Conservation (phyloP, 2,888 invertebrate species). For the Pteria penguin region DNA sequence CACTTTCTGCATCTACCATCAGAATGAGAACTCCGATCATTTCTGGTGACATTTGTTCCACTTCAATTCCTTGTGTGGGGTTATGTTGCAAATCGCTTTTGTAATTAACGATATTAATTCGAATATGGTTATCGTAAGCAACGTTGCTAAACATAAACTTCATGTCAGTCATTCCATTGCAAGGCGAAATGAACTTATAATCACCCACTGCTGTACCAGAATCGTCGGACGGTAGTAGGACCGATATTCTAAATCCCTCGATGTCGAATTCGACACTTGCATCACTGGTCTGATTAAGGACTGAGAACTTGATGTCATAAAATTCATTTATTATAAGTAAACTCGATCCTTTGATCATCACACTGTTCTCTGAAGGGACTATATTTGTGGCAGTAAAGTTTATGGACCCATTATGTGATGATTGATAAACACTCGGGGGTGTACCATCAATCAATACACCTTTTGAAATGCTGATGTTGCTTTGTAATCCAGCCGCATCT, state of each 20-base stretch:
- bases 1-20: background rate
- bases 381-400: background rate
- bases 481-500: slow-evolving; percentile 54
- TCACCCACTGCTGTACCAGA: no score
- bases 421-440: slow-evolving; percentile 32
- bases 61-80: background rate
- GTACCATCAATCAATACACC: slow-evolving; percentile 46
- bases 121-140: no score
- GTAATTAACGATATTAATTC: no score
- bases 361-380: background rate
- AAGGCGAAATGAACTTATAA: no score
- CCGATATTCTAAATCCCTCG: no score
- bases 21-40: background rate
- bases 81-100: no score
- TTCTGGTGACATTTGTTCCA: background rate
- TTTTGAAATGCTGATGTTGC: slow-evolving; percentile 32
- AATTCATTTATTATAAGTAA: background rate
- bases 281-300: no score
- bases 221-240: no score
- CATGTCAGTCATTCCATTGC: no score
- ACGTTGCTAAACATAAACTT: no score
- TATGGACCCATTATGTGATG: background rate
- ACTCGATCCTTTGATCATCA: background rate
- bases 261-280: no score
- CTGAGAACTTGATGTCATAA: background rate